These are phyloP conservation scores for Notothenia rossii DNA, from an alignment of 2,113 vertebrate genomes.

Conservation along the genomic window DNA sequence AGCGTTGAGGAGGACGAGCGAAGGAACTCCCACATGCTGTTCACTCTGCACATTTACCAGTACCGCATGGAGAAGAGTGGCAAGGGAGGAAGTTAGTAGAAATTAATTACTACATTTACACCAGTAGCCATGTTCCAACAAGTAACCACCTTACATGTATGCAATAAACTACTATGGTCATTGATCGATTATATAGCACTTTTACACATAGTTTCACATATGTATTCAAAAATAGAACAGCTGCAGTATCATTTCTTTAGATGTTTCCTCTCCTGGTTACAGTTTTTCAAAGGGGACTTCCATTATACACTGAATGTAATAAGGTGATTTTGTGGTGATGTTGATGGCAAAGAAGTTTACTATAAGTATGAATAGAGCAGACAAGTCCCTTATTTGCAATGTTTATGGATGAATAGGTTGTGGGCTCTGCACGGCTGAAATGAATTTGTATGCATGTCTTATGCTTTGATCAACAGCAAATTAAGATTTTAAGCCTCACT, in stretches of 20 bases:
- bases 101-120: neutral
- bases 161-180: neutral
- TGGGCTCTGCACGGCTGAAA: slow-evolving; percentile 36
- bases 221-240: neutral
- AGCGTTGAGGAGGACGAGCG: slow-evolving; percentile 87
- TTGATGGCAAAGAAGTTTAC: slow-evolving; percentile 57
- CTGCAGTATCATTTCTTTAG: slow-evolving; percentile 50
- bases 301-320: slow-evolving; percentile 48
- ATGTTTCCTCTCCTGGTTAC: slow-evolving; percentile 44
- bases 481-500: slow-evolving; percentile 42
- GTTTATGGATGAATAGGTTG: slow-evolving; percentile 43
- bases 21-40: slow-evolving; percentile 94
- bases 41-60: slow-evolving; percentile 96
- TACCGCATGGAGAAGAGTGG: slow-evolving; percentile 94
- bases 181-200: neutral
- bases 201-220: neutral
- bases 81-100: slow-evolving; percentile 92
- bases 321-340: slow-evolving; percentile 34
- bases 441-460: slow-evolving; percentile 46
- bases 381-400: slow-evolving; percentile 29
- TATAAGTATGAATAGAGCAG: slow-evolving; percentile 57
- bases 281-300: slow-evolving; percentile 38
- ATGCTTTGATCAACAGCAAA: slow-evolving; percentile 13
- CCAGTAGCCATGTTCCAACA: slow-evolving; percentile 2
- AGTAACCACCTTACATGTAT: neutral